Evolutionary conservation across 2,797 vertebrate species (phyloP), one percentile per base, ranked within the genome.

Genomic region (Argya squamiceps): DNA sequence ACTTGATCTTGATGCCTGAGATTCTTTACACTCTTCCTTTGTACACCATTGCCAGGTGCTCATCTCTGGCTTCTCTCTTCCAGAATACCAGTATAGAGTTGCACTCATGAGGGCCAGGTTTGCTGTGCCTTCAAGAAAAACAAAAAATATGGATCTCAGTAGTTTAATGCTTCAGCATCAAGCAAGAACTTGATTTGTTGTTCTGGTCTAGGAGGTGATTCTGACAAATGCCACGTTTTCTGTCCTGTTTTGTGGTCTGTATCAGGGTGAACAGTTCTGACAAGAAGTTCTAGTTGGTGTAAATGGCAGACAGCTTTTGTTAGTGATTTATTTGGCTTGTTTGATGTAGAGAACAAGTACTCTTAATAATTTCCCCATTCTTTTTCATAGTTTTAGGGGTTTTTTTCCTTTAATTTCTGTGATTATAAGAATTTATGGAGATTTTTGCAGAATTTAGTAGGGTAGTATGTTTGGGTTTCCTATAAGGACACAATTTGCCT

Each of bases 41-140:
- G 4, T 36, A 0, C 13, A 1, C 29, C 6, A 1, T 53, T 73
- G 18, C 43, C 21, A 11, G 37, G 16, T 5, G 0, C 59, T 65
- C 16, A 29, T 20, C 47, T 60, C 58, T 29, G 11, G 21, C 52
- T 85, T 27, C 50, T 55, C 15, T n/a, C 83, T 60, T 53, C n/a
- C 10, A 1, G 39, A 43, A 10, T 15, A 50, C 6, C 18, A 9
- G 12, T 26, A 6, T 56, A 23, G 5, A 19, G 12, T 75, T 75
- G 69, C 22, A 24, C 36, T 89, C 24, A 16, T 0, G 15, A 78
- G 21, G 50, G 46, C 36, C 49, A 62, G n/a, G 43, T 75, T 89
- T 76, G 16, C 71, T 81, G 21, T 80, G 26, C 30, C 17, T 70
- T 78, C 17, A 65, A 67, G 67, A 84, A 63, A 52, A 83, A 44